Evolutionary conservation across 2,797 vertebrate genomes (phyloP), one percentile per base, ranked within the genome.

Genomic region (Enteromius afrohamiltoni): DNA sequence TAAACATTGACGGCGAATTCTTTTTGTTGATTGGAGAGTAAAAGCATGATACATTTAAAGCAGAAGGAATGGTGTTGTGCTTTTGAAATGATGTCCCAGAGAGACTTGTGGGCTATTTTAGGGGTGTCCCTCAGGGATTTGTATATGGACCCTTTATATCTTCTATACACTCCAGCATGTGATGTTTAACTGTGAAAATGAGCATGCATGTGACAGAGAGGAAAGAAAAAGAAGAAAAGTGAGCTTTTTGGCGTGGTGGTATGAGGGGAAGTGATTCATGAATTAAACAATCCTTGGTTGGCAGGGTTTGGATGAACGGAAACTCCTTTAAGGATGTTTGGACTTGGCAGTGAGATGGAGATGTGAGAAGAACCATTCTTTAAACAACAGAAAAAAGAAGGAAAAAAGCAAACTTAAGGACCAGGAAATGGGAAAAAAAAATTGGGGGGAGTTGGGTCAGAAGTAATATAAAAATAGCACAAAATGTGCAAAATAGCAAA

Each of bases 231-330:
- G 69, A 17, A 58, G 29, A 70, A 62, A 77, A 80, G 49, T 49
- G 55, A 60, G 60, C 58, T 21, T 81, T 89, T 89, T 79, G 26
- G 85, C 82, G 77, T 82, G 68, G 79, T 58, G 51, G 82, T 60
- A 86, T 16, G 60, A 92, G 91, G 91, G 92, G 94, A 95, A 94
- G 91, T 92, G 88, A 93, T 93, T 93, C 91, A 93, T 93, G 93
- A 92, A 92, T 85, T 62, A 77, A 88, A 89, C 69, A 85, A 91
- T 90, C 89, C 74, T 86, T 84, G 91, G 91, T 88, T 94, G 93
- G 93, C 92, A 93, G 90, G 87, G 89, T 86, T 93, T 78, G 85
- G 82, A 88, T 79, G 90, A 93, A 93, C 90, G 92, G 89, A 91
- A 89, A 91, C 92, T 90, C 92, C 91, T 90, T 87, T 86, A 91